Percentiles rank a stretch among this genome's conserved stretches.
Conservation (phyloP, 2,113 vertebrate genomes). For the Mastomys coucha region DNA sequence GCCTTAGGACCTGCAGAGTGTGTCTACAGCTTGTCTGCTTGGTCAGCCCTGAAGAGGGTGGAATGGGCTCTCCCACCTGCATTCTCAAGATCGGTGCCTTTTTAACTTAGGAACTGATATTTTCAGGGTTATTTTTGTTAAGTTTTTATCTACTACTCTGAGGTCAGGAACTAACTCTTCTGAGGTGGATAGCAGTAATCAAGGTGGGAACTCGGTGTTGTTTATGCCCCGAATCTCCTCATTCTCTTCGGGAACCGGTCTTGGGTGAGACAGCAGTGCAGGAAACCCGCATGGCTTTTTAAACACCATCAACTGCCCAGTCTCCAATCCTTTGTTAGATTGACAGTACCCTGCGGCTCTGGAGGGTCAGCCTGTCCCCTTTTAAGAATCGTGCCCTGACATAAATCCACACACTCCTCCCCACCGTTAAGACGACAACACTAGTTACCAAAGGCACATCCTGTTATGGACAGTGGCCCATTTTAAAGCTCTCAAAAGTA, state of each 20-base stretch:
- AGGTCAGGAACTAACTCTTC: background rate
- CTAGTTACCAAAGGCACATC: background rate
- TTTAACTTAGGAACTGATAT: background rate
- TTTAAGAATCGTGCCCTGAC: background rate
- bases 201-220: too few relatives aligned
- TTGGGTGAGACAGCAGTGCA: background rate
- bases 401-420: background rate
- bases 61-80: background rate
- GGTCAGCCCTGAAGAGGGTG: background rate
- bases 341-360: background rate
- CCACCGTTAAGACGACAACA: background rate
- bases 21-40: background rate
- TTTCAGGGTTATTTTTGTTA: background rate
- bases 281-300: background rate
- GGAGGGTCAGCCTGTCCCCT: background rate
- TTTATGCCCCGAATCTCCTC: background rate
- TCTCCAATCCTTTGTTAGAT: background rate
- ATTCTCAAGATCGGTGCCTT: background rate
- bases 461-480: background rate
- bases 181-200: background rate
- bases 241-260: background rate
- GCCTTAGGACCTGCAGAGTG: background rate
- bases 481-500: constrained; percentile 48
- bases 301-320: background rate
- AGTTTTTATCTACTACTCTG: background rate